Conservation (phyloP, 2,797 vertebrate genomes). For the Megalops cyprinoides region DNA sequence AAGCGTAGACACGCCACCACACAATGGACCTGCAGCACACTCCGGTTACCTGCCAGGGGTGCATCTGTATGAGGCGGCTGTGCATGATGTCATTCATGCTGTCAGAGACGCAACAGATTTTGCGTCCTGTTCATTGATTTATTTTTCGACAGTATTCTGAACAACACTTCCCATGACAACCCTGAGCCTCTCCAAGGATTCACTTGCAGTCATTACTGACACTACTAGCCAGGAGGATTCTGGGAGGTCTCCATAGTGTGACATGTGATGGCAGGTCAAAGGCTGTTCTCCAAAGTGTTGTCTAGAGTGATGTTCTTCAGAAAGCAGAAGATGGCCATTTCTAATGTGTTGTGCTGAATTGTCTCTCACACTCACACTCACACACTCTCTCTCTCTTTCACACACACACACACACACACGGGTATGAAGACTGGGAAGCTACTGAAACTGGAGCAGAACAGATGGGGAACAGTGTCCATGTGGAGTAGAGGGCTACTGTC, state of each 20-base stretch:
- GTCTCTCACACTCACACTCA: neutral
- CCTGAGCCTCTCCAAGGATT: neutral
- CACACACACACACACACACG: neutral
- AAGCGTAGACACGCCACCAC: neutral
- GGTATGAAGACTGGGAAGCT: neutral
- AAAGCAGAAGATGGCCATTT: neutral
- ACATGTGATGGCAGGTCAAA: neutral
- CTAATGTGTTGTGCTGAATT: neutral
- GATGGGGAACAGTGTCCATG: neutral
- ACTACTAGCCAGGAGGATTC: no score
- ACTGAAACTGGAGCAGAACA: neutral
- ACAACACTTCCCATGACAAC: no score
- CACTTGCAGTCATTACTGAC: no score
- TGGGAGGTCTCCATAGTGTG: neutral
- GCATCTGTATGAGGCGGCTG: neutral
- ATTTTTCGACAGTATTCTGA: no score
- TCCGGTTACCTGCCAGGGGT: neutral
- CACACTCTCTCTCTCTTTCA: neutral
- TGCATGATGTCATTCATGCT: neutral
- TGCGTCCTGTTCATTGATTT: neutral
- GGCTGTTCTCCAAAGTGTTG: neutral
- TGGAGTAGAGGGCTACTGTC: neutral
- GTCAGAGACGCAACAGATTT: neutral
- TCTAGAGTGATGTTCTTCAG: neutral
- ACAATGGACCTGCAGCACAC: neutral